Evolutionary conservation across 2,113 vertebrate species (phyloP).

Genomic region (Xenopus laevis): DNA sequence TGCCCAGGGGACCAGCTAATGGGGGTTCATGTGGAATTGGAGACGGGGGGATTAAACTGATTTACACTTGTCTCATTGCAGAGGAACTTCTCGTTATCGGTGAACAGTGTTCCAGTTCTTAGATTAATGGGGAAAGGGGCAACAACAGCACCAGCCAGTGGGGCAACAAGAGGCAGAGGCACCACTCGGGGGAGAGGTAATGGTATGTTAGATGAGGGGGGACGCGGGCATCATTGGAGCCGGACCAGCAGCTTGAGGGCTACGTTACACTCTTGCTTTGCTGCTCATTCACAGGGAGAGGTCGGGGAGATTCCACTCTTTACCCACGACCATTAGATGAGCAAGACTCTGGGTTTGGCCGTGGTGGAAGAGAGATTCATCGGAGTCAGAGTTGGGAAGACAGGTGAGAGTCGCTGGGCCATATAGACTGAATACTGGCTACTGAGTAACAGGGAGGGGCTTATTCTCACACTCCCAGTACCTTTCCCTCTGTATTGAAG

Average conservation of each 20-base stretch:
- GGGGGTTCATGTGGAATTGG: no score
- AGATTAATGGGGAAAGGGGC: constrained; percentile 88
- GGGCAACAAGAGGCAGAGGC: constrained; percentile 77
- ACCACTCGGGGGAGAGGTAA: constrained; percentile 79
- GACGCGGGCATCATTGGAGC: no score
- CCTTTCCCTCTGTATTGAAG: no score
- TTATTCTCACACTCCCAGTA: no score
- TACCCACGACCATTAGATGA: constrained; percentile 93
- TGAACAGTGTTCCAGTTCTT: constrained; percentile 90
- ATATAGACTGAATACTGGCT: no score
- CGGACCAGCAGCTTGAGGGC: no score
- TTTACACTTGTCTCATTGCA: constrained; percentile 51
- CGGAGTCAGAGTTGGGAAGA: constrained; percentile 93
- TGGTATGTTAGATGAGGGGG: no score
- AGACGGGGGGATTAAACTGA: accelerated
- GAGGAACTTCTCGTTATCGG: constrained; percentile 93
- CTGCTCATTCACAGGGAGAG: constrained; percentile 65
- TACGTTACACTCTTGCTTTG: not conserved
- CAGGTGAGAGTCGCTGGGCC: constrained; percentile 59
- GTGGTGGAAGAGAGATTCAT: constrained; percentile 79
- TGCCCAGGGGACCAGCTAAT: no score
- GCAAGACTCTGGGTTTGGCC: constrained; percentile 74
- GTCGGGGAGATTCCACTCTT: constrained; percentile 83
- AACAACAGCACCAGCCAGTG: constrained; percentile 66
- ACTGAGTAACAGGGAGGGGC: no score